These are phyloP conservation scores for Apamea anceps DNA, from an alignment of 2,888 invertebrate species.

Conservation along the genomic window DNA sequence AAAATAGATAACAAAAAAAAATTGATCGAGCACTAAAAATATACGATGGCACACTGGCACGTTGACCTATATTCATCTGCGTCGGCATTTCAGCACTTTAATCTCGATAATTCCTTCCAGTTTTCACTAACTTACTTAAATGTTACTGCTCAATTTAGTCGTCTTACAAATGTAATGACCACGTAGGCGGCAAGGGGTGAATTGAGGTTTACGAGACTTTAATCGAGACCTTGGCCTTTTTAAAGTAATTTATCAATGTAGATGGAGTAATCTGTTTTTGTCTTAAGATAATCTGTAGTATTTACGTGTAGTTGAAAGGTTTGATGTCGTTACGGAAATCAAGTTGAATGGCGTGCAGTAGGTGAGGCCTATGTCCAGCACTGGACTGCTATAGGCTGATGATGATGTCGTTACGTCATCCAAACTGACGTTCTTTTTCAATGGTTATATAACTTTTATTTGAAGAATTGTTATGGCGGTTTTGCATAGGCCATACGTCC, in stretches of 20 bases:
- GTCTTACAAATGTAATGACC: background rate
- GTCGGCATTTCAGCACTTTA: background rate
- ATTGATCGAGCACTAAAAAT: too few species aligned
- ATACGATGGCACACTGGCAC: too few species aligned
- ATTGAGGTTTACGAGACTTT: background rate
- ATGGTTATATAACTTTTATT: background rate
- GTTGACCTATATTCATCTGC: background rate
- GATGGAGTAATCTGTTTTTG: background rate
- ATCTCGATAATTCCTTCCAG: background rate
- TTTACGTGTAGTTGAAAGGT: background rate
- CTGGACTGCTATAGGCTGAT: too few species aligned
- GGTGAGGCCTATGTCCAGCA: too few species aligned
- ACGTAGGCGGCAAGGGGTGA: background rate
- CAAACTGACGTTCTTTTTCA: background rate
- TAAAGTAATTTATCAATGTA: background rate
- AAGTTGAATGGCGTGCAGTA: too few species aligned
- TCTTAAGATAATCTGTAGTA: background rate
- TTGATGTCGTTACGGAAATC: too few species aligned
- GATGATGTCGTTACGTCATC: background rate
- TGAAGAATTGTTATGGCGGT: background rate
- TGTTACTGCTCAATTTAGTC: constrained; percentile 1
- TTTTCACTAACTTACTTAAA: constrained; percentile 12
- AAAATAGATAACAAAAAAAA: too few species aligned
- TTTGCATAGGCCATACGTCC: background rate
- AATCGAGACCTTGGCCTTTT: background rate